These are phyloP conservation scores for Drosophila affinis DNA, from an alignment of 2,888 invertebrate species.

Conservation along the genomic window DNA sequence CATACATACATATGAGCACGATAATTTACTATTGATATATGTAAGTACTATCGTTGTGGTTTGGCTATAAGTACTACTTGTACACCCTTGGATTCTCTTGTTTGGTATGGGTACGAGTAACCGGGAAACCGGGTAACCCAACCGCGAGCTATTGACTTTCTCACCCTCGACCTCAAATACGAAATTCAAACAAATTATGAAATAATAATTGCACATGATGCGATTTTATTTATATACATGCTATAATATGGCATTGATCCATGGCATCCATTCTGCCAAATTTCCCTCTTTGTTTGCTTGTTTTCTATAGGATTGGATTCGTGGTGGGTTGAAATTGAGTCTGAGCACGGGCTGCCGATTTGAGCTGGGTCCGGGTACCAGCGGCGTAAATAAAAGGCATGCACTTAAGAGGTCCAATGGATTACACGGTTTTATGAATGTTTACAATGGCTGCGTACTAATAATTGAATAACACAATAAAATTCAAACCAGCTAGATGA, in stretches of 20 bases:
- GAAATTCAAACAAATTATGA: constrained; percentile 74
- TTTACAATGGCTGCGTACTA: constrained; percentile 61
- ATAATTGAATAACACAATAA: constrained; percentile 78
- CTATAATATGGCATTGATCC: constrained; percentile 53
- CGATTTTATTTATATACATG: constrained; percentile 56
- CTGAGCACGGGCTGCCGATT: constrained; percentile 41
- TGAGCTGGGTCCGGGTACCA: constrained; percentile 46
- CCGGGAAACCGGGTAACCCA: constrained; percentile 35
- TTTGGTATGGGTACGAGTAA: constrained; percentile 11
- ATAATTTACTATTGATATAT: not conserved
- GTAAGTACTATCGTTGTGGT: not conserved
- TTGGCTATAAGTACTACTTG: not conserved
- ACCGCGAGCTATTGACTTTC: constrained; percentile 76
- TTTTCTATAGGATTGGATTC: constrained; percentile 23
- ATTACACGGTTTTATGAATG: constrained; percentile 75
- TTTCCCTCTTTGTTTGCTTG: constrained; percentile 50
- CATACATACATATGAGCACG: not conserved
- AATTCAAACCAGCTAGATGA: constrained; percentile 35
- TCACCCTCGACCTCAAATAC: constrained; percentile 66
- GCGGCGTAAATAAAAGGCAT: constrained; percentile 75
- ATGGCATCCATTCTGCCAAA: constrained; percentile 47
- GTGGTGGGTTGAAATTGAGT: constrained; percentile 61
- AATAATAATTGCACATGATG: constrained; percentile 80
- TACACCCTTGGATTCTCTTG: not conserved
- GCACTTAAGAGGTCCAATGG: constrained; percentile 72